These are phyloP conservation scores for Polylopha cassiicola DNA, from an alignment of 2,888 invertebrate species.

Conservation along the genomic window DNA sequence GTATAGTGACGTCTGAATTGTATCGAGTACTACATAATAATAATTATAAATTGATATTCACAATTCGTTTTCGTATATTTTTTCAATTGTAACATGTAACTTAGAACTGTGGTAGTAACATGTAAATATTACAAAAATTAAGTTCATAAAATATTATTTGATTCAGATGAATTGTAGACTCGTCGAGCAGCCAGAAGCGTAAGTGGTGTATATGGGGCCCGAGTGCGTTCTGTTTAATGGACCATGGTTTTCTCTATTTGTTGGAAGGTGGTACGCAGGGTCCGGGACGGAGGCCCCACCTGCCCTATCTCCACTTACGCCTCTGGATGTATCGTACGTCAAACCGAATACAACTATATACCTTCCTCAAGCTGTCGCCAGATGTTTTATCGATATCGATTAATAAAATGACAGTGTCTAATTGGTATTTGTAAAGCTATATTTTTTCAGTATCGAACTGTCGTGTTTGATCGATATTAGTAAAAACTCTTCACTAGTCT, in stretches of 20 bases:
- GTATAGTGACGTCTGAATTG: neutral
- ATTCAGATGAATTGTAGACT: conserved; percentile 11
- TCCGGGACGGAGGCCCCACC: conserved; percentile 75
- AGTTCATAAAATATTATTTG: neutral
- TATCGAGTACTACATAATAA: neutral
- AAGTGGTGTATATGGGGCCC: conserved; percentile 72
- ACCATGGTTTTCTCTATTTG: conserved; percentile 69
- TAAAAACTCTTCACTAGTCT: conserved; percentile 18
- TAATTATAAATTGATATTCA: no score
- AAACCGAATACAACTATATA: conserved; percentile 30
- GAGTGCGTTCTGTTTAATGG: conserved; percentile 60
- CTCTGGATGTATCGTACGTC: conserved; percentile 79
- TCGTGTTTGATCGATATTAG: conserved; percentile 17
- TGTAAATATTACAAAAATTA: no score
- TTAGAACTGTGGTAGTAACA: no score
- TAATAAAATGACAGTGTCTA: conserved; percentile 8
- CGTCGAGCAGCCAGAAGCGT: conserved; percentile 70
- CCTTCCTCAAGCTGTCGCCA: conserved; percentile 10
- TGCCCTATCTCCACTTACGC: conserved; percentile 78
- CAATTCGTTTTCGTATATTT: no score
- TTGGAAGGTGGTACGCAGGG: conserved; percentile 76
- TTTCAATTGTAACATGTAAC: no score
- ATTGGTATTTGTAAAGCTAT: conserved; percentile 2
- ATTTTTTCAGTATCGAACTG: neutral
- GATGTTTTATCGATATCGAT: conserved; percentile 20